A percentile compares a stretch with the other conserved stretches of the same genome.
phyloP scores from a whole-genome alignment of 1,140 invertebrate species.

The Tribolium castaneum region DNA sequence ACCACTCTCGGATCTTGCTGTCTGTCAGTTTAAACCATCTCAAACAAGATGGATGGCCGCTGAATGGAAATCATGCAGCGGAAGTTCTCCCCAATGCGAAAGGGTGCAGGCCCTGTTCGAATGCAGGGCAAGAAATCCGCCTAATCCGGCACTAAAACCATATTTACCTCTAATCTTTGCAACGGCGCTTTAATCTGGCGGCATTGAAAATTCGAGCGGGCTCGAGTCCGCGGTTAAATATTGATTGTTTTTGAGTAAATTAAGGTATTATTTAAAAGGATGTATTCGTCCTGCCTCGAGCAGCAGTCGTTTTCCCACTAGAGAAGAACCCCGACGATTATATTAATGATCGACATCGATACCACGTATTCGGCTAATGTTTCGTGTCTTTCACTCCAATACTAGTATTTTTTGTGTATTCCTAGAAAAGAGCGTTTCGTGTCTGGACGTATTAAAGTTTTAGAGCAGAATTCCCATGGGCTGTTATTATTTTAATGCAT shows the following conservation, averaged over 20 bases:
- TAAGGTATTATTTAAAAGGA: slow-evolving; percentile 41
- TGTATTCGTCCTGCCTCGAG: slow-evolving; percentile 38
- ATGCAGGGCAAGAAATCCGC: slow-evolving; percentile 33
- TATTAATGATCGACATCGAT: slow-evolving; percentile 43
- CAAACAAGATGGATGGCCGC: slow-evolving; percentile 64
- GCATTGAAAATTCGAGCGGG: not conserved
- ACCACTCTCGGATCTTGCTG: slow-evolving; percentile 63
- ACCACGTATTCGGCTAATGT: slow-evolving; percentile 40
- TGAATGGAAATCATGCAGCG: slow-evolving; percentile 64
- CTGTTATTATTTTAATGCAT: slow-evolving; percentile 35
- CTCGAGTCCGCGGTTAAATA: not conserved
- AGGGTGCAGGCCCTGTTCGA: slow-evolving; percentile 54
- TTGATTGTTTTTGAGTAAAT: slow-evolving; percentile 25
- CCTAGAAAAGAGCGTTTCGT: slow-evolving; percentile 33
- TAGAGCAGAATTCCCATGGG: slow-evolving; percentile 25
- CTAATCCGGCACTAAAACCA: slow-evolving; percentile 38
- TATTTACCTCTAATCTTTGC: slow-evolving; percentile 38
- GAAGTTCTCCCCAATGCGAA: slow-evolving; percentile 60
- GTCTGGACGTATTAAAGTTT: slow-evolving; percentile 32
- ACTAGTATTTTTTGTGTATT: slow-evolving; percentile 29
- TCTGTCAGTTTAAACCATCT: slow-evolving; percentile 64
- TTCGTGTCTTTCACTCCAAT: slow-evolving; percentile 37
- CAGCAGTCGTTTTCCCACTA: slow-evolving; percentile 42
- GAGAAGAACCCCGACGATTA: slow-evolving; percentile 31
- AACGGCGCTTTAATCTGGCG: not conserved